A percentile compares a stretch with the other conserved stretches of the same genome.
Conservation (phyloP, 2,113 vertebrate genomes). For the Cyanoliseus patagonus region DNA sequence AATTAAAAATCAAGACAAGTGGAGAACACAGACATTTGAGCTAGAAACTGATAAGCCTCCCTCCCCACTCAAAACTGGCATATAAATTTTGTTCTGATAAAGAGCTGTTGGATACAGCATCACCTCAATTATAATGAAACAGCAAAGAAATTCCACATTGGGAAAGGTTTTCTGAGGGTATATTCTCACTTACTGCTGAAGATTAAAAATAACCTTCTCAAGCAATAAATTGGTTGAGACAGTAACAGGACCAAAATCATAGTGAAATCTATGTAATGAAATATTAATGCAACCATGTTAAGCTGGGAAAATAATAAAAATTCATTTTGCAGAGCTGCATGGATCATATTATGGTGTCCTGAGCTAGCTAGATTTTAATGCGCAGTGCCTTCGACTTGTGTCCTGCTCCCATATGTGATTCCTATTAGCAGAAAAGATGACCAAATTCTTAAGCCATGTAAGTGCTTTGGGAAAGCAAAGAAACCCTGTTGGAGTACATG, state of each 20-base stretch:
- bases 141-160: conserved; percentile 31
- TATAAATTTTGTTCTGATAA: conserved; percentile 28
- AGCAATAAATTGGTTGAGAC: conserved; percentile 70
- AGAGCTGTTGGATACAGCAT: conserved; percentile 22
- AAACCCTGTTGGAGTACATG: conserved; percentile 27
- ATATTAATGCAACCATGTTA: conserved; percentile 66
- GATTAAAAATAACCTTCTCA: conserved; percentile 69
- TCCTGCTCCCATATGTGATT: not conserved
- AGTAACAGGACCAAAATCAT: conserved; percentile 66
- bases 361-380: not conserved
- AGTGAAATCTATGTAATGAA: conserved; percentile 66
- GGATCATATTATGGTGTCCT: conserved; percentile 5
- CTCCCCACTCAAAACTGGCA: not conserved
- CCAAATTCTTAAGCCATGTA: conserved; percentile 39
- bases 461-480: conserved; percentile 51
- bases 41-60: not conserved
- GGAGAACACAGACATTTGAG: not conserved
- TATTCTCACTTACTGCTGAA: conserved; percentile 51
- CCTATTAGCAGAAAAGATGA: conserved; percentile 38
- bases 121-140: conserved; percentile 36
- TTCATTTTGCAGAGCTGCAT: conserved; percentile 33
- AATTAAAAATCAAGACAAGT: not conserved
- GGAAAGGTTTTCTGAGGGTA: conserved; percentile 62
- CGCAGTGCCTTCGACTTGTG: not conserved
- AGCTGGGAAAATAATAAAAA: conserved; percentile 60